A percentile compares a stretch with the other conserved stretches of the same genome.
phyloP scores from a whole-genome alignment of 2,888 invertebrate species.

The Cephonodes hylas region DNA sequence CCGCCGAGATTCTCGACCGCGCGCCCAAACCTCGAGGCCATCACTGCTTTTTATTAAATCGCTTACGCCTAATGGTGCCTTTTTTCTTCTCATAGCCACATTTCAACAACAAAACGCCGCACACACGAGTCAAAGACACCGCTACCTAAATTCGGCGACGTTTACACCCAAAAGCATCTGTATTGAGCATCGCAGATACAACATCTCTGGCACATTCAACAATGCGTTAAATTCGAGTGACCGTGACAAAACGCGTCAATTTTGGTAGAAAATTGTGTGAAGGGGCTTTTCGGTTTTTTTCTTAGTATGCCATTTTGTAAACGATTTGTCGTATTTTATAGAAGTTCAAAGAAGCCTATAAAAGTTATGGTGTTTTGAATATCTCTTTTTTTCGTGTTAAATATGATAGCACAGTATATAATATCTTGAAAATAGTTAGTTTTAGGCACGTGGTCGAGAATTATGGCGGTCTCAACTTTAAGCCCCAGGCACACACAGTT shows the following conservation, averaged over 20 bases:
- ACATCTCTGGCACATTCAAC: slow-evolving; percentile 15
- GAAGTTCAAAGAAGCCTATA: neutral
- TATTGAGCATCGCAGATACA: slow-evolving; percentile 20
- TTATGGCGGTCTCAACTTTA: too few relatives aligned
- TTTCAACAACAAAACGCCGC: slow-evolving; percentile 22
- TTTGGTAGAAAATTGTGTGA: slow-evolving; percentile 9
- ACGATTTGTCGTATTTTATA: neutral
- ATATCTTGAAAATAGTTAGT: too few relatives aligned
- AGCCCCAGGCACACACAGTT: too few relatives aligned
- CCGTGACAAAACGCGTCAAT: slow-evolving; percentile 22
- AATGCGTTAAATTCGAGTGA: slow-evolving; percentile 24
- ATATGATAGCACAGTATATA: too few relatives aligned
- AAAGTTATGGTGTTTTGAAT: neutral
- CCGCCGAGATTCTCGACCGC: too few relatives aligned
- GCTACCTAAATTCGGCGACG: slow-evolving; percentile 60
- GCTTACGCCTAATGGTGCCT: slow-evolving; percentile 15
- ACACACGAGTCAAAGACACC: slow-evolving; percentile 61
- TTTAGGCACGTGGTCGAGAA: too few relatives aligned
- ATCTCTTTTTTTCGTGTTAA: neutral
- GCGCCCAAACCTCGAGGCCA: too few relatives aligned
- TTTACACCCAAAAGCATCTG: slow-evolving; percentile 46
- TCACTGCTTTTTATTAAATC: slow-evolving; percentile 19
- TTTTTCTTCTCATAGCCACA: slow-evolving; percentile 25
- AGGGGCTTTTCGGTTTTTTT: neutral
- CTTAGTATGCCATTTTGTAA: neutral